Evolutionary conservation across 2,113 vertebrate genomes (phyloP).

Genomic region (Oophaga pumilio): DNA sequence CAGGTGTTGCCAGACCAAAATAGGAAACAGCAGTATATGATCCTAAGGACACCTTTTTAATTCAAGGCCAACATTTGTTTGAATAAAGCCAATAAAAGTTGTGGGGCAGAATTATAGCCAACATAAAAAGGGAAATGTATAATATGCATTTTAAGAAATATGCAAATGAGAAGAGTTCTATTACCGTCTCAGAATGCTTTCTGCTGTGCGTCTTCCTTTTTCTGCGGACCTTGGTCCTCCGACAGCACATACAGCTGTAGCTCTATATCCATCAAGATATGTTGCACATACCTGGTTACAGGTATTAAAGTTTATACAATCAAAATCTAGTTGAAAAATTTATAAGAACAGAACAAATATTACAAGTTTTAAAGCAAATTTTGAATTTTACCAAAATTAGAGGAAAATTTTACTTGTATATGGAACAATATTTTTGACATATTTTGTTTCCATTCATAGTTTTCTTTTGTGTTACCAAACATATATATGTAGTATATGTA

Average conservation of each 20-base stretch:
- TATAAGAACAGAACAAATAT: neutral
- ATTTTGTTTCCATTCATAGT: too few relatives aligned
- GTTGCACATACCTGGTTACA: conserved; percentile 79
- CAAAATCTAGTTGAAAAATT: neutral
- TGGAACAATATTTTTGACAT: too few relatives aligned
- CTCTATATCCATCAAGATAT: conserved; percentile 82
- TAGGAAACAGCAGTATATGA: neutral
- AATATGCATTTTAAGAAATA: neutral
- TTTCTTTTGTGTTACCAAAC: too few relatives aligned
- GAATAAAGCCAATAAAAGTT: neutral
- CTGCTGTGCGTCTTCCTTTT: conserved; percentile 78
- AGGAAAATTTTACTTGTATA: too few relatives aligned
- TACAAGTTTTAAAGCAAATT: too few relatives aligned
- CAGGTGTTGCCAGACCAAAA: neutral
- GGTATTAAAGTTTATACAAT: neutral
- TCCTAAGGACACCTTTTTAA: neutral
- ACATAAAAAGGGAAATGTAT: too few relatives aligned
- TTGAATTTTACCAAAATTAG: too few relatives aligned
- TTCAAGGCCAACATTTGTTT: neutral
- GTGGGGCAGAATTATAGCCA: neutral
- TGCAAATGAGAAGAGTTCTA: neutral
- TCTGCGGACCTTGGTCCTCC: conserved; percentile 75
- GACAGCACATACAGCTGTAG: conserved; percentile 81
- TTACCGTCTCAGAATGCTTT: conserved; percentile 82
- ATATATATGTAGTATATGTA: too few relatives aligned